Base-by-base conservation (phyloP, 2,113 vertebrate species). In the Catharus bicknelli region DNA sequence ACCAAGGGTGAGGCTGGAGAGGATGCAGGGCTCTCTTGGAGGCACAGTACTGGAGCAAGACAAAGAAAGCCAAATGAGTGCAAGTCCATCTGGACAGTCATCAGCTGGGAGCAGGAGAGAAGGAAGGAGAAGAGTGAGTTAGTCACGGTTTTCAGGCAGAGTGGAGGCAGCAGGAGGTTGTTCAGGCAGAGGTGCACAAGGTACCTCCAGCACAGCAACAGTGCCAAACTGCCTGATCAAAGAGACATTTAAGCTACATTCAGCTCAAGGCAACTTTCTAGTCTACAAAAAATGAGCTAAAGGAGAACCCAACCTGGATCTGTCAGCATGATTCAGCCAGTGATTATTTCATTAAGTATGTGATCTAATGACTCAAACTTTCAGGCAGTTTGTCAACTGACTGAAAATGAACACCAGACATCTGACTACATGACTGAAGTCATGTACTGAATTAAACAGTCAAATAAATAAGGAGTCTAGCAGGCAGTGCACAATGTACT, bases 321-420 rank as follows among this genome's bases (percentile, higher is more conserved):
- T 94, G 85, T 86, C 94, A 91, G 88, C 29, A 3, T 67, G 85
- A 90, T 90, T 94, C 75, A 93, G 87, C 29, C 82, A 70, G 57
- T 81, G 90, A 91, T 94, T 93, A 86, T 94, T 96, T 90, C 85
- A 70, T 83, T 53, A 68, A 91, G 79, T 64, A 72, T 83, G 80
- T 95, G 93, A 95, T 94, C 96, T 92, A 94, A 95, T 88, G 79
- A 91, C 72, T 96, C 82, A 88, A 96, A 95, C 68, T 95, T 93
- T 88, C 90, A 96, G 93, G 68, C 79, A 95, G 81, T 95, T 96
- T 95, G 79, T 96, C 95, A 93, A 54, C 85, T 86, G 75, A 80
- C 87, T 95, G 95, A 93, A 91, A 93, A 95, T 80, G 94, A 96
- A 78, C 93, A 95, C 55, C 79, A 90, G 79, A 78, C 40, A 4